Evolutionary conservation across 2,113 vertebrate species (phyloP).

Genomic region (Ochotona princeps): DNA sequence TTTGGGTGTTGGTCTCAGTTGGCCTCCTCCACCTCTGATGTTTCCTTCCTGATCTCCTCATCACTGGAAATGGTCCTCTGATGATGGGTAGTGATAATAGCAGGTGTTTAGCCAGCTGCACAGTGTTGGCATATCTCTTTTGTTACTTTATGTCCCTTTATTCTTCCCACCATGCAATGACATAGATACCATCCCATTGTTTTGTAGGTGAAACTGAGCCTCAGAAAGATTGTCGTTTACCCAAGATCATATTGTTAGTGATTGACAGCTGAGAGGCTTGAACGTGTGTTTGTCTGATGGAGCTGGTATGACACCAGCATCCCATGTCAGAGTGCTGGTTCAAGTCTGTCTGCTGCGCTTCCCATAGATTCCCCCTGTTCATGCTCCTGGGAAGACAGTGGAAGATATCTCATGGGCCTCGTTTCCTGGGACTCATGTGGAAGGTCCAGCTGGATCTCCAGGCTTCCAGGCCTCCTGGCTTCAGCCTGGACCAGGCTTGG

Average conservation of each 20-base stretch:
- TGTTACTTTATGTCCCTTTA: neutral
- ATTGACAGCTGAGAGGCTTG: neutral
- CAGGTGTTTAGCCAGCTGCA: neutral
- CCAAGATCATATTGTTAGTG: neutral
- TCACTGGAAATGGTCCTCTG: neutral
- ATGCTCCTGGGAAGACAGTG: too few species aligned
- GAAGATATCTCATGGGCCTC: too few species aligned
- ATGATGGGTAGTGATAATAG: neutral
- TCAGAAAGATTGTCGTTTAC: neutral
- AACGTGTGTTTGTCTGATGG: neutral
- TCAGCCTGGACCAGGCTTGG: too few species aligned
- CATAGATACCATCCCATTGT: neutral
- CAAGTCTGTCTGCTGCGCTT: too few species aligned
- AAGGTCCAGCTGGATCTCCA: too few species aligned
- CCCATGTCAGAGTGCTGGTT: too few species aligned
- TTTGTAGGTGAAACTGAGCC: neutral
- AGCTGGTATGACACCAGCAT: too few species aligned
- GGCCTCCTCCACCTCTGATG: neutral
- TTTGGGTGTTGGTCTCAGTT: neutral
- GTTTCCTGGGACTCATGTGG: too few species aligned
- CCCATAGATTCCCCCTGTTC: too few species aligned
- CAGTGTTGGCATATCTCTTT: neutral
- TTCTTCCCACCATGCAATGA: neutral
- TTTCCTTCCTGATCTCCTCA: conserved; percentile 8
- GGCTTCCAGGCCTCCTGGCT: too few species aligned